Base-by-base conservation (phyloP, 2,888 invertebrate genomes). In the Erebia palarica region DNA sequence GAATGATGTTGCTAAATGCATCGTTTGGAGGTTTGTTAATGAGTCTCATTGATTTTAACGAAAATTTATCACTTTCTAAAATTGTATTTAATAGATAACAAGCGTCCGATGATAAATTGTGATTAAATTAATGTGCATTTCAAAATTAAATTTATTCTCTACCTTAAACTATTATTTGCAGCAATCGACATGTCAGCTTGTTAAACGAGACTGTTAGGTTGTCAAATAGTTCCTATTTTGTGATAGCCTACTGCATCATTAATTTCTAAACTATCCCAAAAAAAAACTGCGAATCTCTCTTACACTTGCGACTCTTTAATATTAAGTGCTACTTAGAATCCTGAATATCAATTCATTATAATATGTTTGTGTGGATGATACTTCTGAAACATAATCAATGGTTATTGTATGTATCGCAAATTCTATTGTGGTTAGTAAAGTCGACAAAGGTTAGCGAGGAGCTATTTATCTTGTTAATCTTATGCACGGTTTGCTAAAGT, bases 381-480 rank as follows among this genome's bases (percentile, higher is more conserved):
- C 59, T 3, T 42, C n/a, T 42, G 47, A 8, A 18, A 63, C 16
- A 61, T 47, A 61, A 49, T 63, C 9, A 27, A 14, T n/a, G 13
- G 9, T 21, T 14, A 61, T 9, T 53, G 27, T 42, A 65, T 42
- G 10, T 11, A 16, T 55, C 16, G 53, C 42, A 42, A 53, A 65
- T 36, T 55, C 53, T 65, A 67, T 59, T 59, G 58, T 59, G 49
- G 47, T 5, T 49, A 13, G 49, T 36, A 47, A 27, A 67, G 67
- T 67, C 59, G 67, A 59, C 59, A 72, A 49, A 74, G 81, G 83
- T 84, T 81, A 82, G 76, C 78, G 75, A 76, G 78, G 79, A 77
- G 78, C 78, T 78, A 75, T 76, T 84, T 86, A 87, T 88, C 86
- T 81, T 76, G 78, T 80, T 84, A 82, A 86, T 86, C 82, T 84